These are phyloP conservation scores for Thera britannica DNA, from an alignment of 2,888 invertebrate species.

Conservation along the genomic window DNA sequence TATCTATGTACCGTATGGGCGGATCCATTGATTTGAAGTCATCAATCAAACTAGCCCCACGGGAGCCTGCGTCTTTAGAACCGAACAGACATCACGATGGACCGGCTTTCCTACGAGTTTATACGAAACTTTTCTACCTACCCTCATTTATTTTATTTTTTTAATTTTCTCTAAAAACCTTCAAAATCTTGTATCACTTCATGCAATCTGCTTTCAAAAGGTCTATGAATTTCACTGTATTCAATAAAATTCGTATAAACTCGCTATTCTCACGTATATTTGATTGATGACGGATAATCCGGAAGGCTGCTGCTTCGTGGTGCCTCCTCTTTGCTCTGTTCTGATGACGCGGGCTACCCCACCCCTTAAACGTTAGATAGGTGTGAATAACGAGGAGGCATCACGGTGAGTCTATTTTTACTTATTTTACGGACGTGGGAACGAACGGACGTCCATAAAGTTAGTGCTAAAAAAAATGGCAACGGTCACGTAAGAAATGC, in stretches of 20 bases:
- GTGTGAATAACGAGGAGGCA: constrained; percentile 69
- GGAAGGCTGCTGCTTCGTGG: constrained; percentile 79
- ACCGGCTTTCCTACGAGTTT: constrained; percentile 61
- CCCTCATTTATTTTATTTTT: constrained; percentile 15
- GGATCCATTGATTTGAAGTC: constrained; percentile 84
- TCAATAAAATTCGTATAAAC: constrained; percentile 53
- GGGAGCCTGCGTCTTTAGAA: constrained; percentile 79
- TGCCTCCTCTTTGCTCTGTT: constrained; percentile 83
- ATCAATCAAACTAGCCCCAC: constrained; percentile 78
- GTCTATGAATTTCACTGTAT: neutral
- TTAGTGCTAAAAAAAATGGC: too few relatives aligned
- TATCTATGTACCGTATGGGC: constrained; percentile 52
- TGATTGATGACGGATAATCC: constrained; percentile 83
- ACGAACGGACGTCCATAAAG: constrained; percentile 11
- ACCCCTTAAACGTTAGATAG: constrained; percentile 44
- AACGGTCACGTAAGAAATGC: too few relatives aligned
- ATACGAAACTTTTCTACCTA: constrained; percentile 45
- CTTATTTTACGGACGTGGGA: constrained; percentile 38
- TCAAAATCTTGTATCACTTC: neutral
- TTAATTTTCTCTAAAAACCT: neutral
- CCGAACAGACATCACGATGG: constrained; percentile 82
- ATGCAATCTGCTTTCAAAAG: neutral
- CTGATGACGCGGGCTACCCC: constrained; percentile 75
- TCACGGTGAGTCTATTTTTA: constrained; percentile 72
- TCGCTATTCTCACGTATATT: constrained; percentile 41